Conservation (phyloP, 2,888 invertebrate genomes). For the Eupithecia centaureata region DNA sequence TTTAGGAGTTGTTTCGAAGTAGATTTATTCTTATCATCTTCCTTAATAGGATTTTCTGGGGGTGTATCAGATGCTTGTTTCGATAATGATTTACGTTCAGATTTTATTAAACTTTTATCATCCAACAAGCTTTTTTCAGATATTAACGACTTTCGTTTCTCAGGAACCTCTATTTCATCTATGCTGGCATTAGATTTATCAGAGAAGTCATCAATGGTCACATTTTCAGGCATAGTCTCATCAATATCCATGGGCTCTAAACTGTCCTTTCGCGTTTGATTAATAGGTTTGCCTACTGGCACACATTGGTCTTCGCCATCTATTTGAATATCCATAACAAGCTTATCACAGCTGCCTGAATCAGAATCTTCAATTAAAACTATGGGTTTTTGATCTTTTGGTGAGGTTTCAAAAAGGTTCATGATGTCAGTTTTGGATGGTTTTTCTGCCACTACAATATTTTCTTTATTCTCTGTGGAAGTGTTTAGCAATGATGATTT, state of each 20-base stretch:
- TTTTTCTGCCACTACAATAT: constrained; percentile 4
- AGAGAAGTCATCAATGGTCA: constrained; percentile 51
- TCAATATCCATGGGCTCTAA: constrained; percentile 80
- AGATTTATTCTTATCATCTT: constrained; percentile 23
- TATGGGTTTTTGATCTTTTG: constrained; percentile 46
- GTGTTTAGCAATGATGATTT: constrained; percentile 1
- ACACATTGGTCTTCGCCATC: constrained; percentile 68
- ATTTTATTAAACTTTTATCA: constrained; percentile 34
- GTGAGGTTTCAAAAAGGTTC: constrained; percentile 58
- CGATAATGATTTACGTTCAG: constrained; percentile 43
- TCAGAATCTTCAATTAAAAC: constrained; percentile 69
- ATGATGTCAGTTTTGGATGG: constrained; percentile 41
- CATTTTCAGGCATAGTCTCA: constrained; percentile 68
- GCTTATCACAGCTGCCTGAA: constrained; percentile 51
- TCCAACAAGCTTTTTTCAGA: constrained; percentile 23
- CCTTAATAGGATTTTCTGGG: constrained; percentile 31
- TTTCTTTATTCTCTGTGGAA: constrained; percentile 29
- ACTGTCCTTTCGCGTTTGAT: constrained; percentile 43
- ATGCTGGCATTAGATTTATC: constrained; percentile 39
- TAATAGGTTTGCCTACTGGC: constrained; percentile 55
- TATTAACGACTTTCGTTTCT: constrained; percentile 23
- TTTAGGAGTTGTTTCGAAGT: not conserved
- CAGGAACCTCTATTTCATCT: constrained; percentile 29
- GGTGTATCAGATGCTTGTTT: constrained; percentile 40
- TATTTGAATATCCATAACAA: constrained; percentile 41